Conservation (phyloP, 2,888 invertebrate genomes). For the Steinernema hermaphroditum region DNA sequence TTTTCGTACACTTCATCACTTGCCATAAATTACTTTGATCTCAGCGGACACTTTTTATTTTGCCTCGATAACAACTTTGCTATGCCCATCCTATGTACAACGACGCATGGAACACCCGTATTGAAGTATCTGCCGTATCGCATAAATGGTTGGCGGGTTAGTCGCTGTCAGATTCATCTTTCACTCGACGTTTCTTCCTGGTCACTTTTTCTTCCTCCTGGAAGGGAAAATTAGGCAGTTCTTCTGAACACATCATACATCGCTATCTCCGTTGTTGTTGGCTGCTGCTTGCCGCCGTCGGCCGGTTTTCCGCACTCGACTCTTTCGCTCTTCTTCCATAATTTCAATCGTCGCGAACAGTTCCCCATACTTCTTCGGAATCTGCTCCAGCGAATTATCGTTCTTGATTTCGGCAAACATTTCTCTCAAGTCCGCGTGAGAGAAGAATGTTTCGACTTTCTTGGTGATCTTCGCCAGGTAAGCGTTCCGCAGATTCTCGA, state of each 20-base stretch:
- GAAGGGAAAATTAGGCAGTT: background rate
- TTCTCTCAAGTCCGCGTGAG: background rate
- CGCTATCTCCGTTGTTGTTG: background rate
- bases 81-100: background rate
- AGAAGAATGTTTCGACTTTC: constrained; percentile 8
- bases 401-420: background rate
- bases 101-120: background rate
- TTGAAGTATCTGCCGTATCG: background rate
- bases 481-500: constrained; percentile 13
- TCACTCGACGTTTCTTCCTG: constrained; percentile 1
- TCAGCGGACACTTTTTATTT: background rate
- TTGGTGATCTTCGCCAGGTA: background rate
- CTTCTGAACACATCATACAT: background rate
- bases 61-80: constrained; percentile 11
- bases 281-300: background rate
- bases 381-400: constrained; percentile 3
- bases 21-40: background rate
- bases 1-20: background rate
- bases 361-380: background rate
- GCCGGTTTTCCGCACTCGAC: background rate
- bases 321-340: background rate
- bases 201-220: background rate
- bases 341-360: background rate
- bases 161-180: constrained; percentile 20
- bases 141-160: no score